phyloP scores from a whole-genome alignment of 2,888 invertebrate genomes.

The Macaria liturata region DNA sequence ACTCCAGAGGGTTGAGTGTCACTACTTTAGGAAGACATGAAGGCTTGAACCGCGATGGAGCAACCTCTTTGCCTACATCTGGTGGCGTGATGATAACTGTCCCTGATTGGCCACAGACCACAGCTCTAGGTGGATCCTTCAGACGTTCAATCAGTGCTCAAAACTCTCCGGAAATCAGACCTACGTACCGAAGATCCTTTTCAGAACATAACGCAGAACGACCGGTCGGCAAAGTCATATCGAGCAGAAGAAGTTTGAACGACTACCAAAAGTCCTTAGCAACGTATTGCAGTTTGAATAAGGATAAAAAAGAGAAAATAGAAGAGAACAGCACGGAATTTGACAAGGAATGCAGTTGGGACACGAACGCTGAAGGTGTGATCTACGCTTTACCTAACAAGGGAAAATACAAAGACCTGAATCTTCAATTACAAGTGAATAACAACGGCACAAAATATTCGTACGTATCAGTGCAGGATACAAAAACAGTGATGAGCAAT shows the following conservation, averaged over 20 bases:
- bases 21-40: constrained; percentile 75
- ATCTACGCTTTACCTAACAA: constrained; percentile 80
- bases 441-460: constrained; percentile 77
- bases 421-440: constrained; percentile 75
- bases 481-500: constrained; percentile 75
- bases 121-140: constrained; percentile 59
- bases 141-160: constrained; percentile 71
- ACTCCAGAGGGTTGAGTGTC: constrained; percentile 71
- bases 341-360: constrained; percentile 84
- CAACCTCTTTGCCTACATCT: constrained; percentile 72
- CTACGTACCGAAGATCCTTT: constrained; percentile 74
- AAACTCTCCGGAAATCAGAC: constrained; percentile 74
- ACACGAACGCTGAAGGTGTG: constrained; percentile 79
- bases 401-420: constrained; percentile 77
- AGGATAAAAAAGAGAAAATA: constrained; percentile 55
- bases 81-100: constrained; percentile 85
- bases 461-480: constrained; percentile 75
- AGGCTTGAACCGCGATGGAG: constrained; percentile 65
- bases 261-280: constrained; percentile 72
- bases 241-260: constrained; percentile 73
- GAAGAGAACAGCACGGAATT: constrained; percentile 73
- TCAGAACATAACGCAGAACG: constrained; percentile 73
- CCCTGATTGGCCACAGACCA: constrained; percentile 83
- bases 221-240: constrained; percentile 73
- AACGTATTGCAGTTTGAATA: constrained; percentile 62